Percentiles rank a stretch among this genome's conserved stretches.
phyloP scores from a whole-genome alignment of 2,888 invertebrate species.

The Polymixis lichenea region DNA sequence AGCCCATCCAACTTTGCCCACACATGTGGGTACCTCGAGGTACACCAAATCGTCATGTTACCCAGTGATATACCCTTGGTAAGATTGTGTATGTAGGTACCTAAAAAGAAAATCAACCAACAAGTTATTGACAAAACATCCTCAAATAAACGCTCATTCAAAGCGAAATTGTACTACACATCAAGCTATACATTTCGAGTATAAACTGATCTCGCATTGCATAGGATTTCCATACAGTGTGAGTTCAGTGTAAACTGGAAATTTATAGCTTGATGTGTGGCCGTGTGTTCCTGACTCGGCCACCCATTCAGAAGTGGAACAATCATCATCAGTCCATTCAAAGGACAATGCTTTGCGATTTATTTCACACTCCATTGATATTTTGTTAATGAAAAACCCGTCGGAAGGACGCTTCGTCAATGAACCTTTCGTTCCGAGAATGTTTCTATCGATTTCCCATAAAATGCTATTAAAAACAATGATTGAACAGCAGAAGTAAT shows the following conservation, averaged over 20 bases:
- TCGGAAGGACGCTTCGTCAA: slow-evolving; percentile 30
- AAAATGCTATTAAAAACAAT: slow-evolving; percentile 11
- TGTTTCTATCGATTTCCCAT: slow-evolving; percentile 15
- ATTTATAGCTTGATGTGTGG: no score
- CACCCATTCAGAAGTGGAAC: slow-evolving; percentile 6
- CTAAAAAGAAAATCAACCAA: background rate
- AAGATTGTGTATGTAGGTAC: no score
- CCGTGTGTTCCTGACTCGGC: slow-evolving; percentile 4
- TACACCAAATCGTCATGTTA: background rate
- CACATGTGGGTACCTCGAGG: background rate
- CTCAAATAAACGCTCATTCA: background rate
- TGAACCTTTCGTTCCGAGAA: slow-evolving; percentile 25
- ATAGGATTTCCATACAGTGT: no score
- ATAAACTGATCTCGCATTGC: no score
- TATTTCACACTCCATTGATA: slow-evolving; percentile 51
- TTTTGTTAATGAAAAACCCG: slow-evolving; percentile 4
- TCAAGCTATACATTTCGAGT: no score
- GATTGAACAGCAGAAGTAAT: slow-evolving; percentile 11
- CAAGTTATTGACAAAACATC: background rate
- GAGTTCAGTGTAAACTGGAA: no score
- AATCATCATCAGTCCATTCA: slow-evolving; percentile 1
- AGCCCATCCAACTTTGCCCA: no score
- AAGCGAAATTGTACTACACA: slow-evolving; percentile 1
- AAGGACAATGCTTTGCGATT: slow-evolving; percentile 22
- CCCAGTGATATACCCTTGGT: no score